Evolutionary conservation across 2,113 vertebrate genomes (phyloP).

Genomic region (Hassar affinis): DNA sequence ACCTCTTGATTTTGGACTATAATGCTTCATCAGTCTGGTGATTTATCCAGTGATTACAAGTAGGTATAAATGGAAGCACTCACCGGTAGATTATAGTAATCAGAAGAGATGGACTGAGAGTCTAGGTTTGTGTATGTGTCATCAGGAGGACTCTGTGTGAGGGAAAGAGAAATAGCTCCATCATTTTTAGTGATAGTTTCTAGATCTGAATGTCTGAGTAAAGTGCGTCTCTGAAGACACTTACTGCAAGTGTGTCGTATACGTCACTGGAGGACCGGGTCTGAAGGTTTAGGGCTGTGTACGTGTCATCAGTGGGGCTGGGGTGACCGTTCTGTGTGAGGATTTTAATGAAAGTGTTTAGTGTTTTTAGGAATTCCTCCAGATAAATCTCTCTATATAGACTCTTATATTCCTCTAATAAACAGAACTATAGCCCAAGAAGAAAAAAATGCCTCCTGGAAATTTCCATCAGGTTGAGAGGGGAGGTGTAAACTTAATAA

Average conservation of each 20-base stretch:
- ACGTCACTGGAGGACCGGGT: background rate
- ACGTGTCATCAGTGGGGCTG: background rate
- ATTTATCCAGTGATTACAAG: background rate
- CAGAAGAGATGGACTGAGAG: background rate
- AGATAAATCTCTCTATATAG: too few relatives aligned
- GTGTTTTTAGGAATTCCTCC: too few relatives aligned
- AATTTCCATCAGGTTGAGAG: too few relatives aligned
- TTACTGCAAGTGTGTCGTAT: conserved; percentile 2
- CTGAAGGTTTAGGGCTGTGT: background rate
- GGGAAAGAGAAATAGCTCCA: background rate
- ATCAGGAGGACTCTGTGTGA: conserved; percentile 3
- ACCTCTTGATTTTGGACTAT: background rate
- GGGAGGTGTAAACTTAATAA: too few relatives aligned
- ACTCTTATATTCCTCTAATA: too few relatives aligned
- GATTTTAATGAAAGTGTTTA: too few relatives aligned
- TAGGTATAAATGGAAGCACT: background rate
- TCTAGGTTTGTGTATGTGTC: background rate
- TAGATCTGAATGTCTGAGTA: background rate
- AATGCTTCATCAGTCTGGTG: background rate
- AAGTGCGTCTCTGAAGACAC: background rate
- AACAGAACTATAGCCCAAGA: too few relatives aligned
- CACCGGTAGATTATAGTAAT: background rate
- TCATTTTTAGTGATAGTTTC: background rate
- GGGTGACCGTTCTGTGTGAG: too few relatives aligned
- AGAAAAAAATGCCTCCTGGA: too few relatives aligned